Conservation (phyloP, 2,113 vertebrate species). For the Charadrius vociferus region DNA sequence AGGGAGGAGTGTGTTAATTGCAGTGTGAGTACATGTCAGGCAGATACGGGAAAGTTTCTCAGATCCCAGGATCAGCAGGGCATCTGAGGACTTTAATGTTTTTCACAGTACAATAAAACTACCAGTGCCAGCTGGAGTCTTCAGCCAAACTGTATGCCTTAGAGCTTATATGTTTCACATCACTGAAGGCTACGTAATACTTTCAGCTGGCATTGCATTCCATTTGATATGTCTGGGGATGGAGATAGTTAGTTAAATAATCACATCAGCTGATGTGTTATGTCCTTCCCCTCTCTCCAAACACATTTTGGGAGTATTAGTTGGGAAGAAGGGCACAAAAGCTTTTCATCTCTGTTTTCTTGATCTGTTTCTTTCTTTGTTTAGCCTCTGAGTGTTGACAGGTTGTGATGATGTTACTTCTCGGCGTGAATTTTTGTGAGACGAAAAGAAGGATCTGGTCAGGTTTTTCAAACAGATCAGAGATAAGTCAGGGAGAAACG, state of each 20-base stretch:
- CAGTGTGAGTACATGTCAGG: not conserved
- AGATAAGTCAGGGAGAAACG: constrained; percentile 43
- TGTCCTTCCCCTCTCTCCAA: not conserved
- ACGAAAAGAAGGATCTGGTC: constrained; percentile 16
- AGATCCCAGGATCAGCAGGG: constrained; percentile 2
- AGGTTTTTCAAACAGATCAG: constrained; percentile 48
- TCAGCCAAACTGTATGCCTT: constrained; percentile 31
- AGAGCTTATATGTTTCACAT: constrained; percentile 64
- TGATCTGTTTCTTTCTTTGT: constrained; percentile 43
- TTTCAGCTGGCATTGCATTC: constrained; percentile 58
- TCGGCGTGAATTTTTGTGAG: constrained; percentile 40
- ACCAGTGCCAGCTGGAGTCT: constrained; percentile 42
- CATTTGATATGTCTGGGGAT: constrained; percentile 63
- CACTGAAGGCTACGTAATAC: constrained; percentile 65
- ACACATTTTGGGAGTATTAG: constrained; percentile 17
- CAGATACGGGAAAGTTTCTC: constrained; percentile 21
- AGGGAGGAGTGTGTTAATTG: not conserved
- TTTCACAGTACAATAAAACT: constrained; percentile 52
- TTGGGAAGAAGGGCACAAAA: constrained; percentile 17
- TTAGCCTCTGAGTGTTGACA: constrained; percentile 56
- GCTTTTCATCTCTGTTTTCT: constrained; percentile 25
- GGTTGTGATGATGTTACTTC: constrained; percentile 35
- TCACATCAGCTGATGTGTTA: not conserved
- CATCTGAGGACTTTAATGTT: constrained; percentile 20
- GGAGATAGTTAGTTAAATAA: constrained; percentile 58